Evolutionary conservation across 2,888 invertebrate genomes (phyloP).

Genomic region (Aphodius granarius): DNA sequence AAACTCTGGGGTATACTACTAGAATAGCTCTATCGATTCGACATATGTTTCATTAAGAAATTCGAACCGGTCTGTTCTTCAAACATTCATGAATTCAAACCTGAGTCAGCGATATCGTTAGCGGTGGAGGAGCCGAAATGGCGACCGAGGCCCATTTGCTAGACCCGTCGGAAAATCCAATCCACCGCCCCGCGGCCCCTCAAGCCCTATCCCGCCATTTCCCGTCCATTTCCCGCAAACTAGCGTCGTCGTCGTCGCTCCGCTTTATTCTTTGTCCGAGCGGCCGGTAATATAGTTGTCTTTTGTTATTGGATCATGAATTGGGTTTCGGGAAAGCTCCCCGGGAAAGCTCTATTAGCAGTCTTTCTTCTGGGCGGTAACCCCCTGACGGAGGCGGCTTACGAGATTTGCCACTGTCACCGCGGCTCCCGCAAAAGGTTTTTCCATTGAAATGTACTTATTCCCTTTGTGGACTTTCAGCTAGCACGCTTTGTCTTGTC

Average conservation of each 20-base stretch:
- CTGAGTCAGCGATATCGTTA: not conserved
- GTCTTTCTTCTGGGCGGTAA: slow-evolving; percentile 53
- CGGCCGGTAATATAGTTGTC: slow-evolving; percentile 56
- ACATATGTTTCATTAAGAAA: too few species aligned
- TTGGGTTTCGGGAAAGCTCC: slow-evolving; percentile 56
- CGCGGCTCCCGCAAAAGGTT: slow-evolving; percentile 49
- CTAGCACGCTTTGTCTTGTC: slow-evolving; percentile 35
- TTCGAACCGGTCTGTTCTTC: too few species aligned
- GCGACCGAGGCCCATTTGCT: not conserved
- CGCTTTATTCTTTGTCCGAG: slow-evolving; percentile 53
- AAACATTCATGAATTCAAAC: too few species aligned
- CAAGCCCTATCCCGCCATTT: not conserved
- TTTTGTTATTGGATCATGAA: slow-evolving; percentile 59
- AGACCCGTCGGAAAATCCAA: not conserved
- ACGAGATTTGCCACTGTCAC: slow-evolving; percentile 54
- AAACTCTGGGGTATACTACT: too few species aligned
- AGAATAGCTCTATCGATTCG: too few species aligned
- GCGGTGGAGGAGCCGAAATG: not conserved
- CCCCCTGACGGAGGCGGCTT: slow-evolving; percentile 46
- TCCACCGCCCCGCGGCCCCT: not conserved
- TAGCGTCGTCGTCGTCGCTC: slow-evolving; percentile 43
- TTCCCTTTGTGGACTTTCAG: slow-evolving; percentile 50
- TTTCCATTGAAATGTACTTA: slow-evolving; percentile 55
- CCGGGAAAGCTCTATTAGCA: slow-evolving; percentile 56
- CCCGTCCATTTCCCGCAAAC: slow-evolving; percentile 34